Conservation (phyloP, 2,888 invertebrate genomes). For the Athalia rosae region DNA sequence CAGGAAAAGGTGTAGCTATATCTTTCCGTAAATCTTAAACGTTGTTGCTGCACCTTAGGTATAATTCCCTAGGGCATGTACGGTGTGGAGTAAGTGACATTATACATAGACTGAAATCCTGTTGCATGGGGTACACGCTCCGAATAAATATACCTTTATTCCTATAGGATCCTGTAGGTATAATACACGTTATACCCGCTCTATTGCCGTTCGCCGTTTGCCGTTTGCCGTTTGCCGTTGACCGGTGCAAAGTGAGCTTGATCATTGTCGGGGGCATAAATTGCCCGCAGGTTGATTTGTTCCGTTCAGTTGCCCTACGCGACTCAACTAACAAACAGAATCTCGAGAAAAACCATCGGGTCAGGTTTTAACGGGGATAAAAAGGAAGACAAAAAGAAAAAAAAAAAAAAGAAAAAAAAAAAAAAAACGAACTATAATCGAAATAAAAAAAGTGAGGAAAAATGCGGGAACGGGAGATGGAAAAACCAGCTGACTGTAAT, state of each 20-base stretch:
- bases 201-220: too few species aligned
- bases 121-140: background rate
- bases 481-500: conserved; percentile 8
- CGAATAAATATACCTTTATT: background rate
- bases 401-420: background rate
- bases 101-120: background rate
- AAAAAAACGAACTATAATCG: background rate
- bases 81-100: conserved; percentile 14
- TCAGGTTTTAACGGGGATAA: conserved; percentile 14
- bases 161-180: too few species aligned
- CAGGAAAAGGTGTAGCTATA: background rate
- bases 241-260: conserved; percentile 55
- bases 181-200: too few species aligned
- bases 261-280: conserved; percentile 54
- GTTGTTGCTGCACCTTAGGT: conserved; percentile 19
- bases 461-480: background rate
- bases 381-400: background rate
- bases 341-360: background rate
- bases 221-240: conserved; percentile 19
- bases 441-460: background rate
- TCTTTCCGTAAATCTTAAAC: conserved; percentile 33
- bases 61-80: conserved; percentile 25
- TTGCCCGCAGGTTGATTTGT: conserved; percentile 49
- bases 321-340: conserved; percentile 37
- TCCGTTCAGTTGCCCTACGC: conserved; percentile 36